Conservation (phyloP, 2,797 vertebrate species). For the Phalanger gymnotis region DNA sequence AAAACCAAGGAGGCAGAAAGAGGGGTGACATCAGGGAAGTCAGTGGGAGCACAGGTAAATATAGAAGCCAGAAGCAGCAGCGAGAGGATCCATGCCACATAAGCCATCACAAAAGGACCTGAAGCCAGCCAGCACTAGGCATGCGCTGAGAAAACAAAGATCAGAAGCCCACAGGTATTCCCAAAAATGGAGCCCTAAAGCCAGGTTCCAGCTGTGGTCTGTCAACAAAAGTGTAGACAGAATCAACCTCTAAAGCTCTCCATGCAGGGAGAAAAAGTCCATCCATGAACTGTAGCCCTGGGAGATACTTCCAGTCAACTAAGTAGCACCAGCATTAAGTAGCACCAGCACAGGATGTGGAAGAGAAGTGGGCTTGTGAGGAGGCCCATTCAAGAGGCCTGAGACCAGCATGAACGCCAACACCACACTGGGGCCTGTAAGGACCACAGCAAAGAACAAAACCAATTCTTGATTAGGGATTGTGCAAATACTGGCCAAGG, state of each 20-base stretch:
- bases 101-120: neutral
- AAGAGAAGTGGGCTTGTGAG: neutral
- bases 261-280: no score
- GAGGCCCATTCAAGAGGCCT: neutral
- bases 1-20: neutral
- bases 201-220: neutral
- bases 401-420: neutral
- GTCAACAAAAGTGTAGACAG: neutral
- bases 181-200: neutral
- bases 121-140: neutral
- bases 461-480: neutral
- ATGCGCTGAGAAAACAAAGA: neutral
- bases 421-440: neutral
- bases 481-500: neutral
- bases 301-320: no score
- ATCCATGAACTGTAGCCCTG: no score
- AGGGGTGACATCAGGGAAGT: neutral
- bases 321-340: no score
- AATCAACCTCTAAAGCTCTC: neutral
- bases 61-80: no score
- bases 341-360: neutral
- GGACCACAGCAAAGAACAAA: neutral
- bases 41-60: neutral
- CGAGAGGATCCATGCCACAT: neutral
- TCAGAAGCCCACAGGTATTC: neutral